These are phyloP conservation scores for Pristis pectinata DNA, from an alignment of 2,797 vertebrate species.

Conservation along the genomic window DNA sequence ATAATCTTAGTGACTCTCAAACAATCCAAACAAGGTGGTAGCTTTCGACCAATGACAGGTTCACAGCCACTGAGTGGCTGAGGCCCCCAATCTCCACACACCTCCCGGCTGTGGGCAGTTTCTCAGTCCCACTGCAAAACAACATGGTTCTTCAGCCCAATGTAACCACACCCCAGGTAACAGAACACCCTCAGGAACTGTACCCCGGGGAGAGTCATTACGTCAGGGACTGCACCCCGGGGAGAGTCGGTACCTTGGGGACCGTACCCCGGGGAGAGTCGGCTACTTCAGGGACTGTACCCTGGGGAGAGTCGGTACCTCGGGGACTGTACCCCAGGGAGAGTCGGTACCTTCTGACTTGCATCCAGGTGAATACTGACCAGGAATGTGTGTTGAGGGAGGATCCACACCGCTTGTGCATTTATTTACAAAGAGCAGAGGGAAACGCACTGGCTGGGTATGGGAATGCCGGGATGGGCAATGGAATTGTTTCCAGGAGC, in stretches of 20 bases:
- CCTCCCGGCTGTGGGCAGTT: neutral
- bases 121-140: neutral
- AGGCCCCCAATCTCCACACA: neutral
- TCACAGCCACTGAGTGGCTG: neutral
- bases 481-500: neutral
- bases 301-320: too few relatives aligned
- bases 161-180: too few relatives aligned
- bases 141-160: neutral
- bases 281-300: too few relatives aligned
- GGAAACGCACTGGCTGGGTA: neutral
- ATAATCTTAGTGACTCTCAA: neutral
- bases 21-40: neutral
- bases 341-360: too few relatives aligned
- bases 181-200: neutral
- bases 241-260: too few relatives aligned
- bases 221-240: too few relatives aligned
- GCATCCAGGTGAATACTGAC: neutral
- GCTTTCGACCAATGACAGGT: neutral
- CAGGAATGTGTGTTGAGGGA: neutral
- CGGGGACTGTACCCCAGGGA: too few relatives aligned
- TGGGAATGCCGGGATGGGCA: neutral
- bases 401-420: neutral
- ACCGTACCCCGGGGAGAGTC: too few relatives aligned
- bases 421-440: neutral
- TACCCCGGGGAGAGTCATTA: too few relatives aligned